Evolutionary conservation across 2,888 invertebrate species (phyloP).

Genomic region (Leptopilina syphax): DNA sequence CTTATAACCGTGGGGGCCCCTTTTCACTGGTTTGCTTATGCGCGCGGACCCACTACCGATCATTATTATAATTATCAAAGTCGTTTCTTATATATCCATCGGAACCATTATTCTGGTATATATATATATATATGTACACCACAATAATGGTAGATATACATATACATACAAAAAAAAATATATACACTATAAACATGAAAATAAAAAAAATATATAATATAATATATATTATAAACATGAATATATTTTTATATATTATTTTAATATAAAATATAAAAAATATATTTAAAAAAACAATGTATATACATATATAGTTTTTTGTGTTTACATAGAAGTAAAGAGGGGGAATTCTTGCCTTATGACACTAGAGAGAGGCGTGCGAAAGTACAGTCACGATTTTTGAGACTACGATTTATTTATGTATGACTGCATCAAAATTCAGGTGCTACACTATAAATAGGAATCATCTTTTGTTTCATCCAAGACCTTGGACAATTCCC

Average conservation of each 20-base stretch:
- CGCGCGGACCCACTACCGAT: constrained; percentile 51
- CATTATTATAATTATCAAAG: constrained; percentile 73
- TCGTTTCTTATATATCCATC: constrained; percentile 54
- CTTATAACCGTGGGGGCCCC: constrained; percentile 25
- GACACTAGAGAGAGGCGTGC: constrained; percentile 61
- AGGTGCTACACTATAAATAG: constrained; percentile 47
- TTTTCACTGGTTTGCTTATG: constrained; percentile 44
- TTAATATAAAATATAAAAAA: no score
- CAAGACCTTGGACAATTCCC: constrained; percentile 6
- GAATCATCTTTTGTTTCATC: constrained; percentile 36
- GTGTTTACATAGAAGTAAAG: no score
- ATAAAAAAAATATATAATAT: no score
- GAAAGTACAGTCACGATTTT: constrained; percentile 67
- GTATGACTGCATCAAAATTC: constrained; percentile 62
- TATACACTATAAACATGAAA: no score
- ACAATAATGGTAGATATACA: no score
- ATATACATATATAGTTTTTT: constrained; percentile 44
- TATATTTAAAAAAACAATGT: no score
- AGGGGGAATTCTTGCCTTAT: constrained; percentile 53
- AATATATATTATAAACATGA: no score
- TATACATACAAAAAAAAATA: no score
- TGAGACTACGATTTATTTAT: constrained; percentile 46
- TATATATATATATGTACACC: neutral
- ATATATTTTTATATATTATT: no score
- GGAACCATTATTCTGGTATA: constrained; percentile 12